Conservation (phyloP, 2,113 vertebrate genomes). For the Oreotrochilus melanogaster region DNA sequence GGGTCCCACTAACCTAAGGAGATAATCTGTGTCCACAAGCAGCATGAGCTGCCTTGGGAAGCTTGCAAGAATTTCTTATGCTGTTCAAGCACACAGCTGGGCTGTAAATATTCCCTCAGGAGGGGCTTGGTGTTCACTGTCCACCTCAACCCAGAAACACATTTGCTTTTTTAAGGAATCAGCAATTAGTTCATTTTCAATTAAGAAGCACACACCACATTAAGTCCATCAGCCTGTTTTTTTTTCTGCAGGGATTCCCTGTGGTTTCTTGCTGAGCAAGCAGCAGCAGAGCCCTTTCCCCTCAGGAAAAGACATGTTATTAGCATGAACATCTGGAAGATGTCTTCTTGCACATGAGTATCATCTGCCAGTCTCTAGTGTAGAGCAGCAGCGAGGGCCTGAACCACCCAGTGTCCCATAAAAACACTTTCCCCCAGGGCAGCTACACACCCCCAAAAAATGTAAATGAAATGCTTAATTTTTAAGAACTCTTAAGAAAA, state of each 20-base stretch:
- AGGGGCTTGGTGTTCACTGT: neutral
- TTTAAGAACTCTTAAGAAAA: neutral
- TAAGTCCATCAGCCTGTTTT: neutral
- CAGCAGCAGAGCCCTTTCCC: neutral
- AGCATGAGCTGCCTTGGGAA: neutral
- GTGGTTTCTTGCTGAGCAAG: neutral
- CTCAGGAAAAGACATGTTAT: accelerated
- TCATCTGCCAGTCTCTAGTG: neutral
- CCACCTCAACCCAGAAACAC: neutral
- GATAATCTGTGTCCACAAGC: neutral
- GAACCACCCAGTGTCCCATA: accelerated
- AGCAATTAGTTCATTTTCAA: neutral
- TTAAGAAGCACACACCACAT: neutral
- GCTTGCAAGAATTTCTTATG: neutral
- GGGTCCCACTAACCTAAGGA: neutral
- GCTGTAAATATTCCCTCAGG: neutral
- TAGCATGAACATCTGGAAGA: neutral
- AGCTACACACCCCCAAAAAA: neutral
- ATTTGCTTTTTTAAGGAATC: neutral
- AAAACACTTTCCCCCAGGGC: neutral
- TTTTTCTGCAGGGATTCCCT: neutral
- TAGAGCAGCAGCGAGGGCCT: neutral
- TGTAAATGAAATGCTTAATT: neutral
- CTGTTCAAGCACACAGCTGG: accelerated
- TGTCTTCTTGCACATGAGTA: neutral